Percentiles rank a stretch among this genome's conserved stretches.
Evolutionary conservation across 2,888 invertebrate species (phyloP).

Genomic region (Creontiades dilutus): DNA sequence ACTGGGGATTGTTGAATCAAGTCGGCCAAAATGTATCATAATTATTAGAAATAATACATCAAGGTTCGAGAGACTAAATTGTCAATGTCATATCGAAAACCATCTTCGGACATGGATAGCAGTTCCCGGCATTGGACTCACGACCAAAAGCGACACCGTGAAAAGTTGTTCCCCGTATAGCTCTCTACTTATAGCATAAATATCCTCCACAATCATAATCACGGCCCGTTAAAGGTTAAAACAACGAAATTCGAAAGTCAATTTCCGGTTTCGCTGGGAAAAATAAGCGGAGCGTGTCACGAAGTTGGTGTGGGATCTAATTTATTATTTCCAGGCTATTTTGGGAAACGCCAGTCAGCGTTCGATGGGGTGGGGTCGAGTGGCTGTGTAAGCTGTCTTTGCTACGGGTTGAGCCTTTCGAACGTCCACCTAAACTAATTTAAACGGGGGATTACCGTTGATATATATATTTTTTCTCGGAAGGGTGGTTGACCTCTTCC

Average conservation of each 20-base stretch:
- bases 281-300: constrained; percentile 19
- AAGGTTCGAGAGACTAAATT: too few relatives aligned
- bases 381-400: not conserved
- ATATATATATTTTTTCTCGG: not conserved
- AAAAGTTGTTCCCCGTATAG: too few relatives aligned
- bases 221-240: not conserved
- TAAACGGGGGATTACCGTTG: not conserved
- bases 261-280: not conserved
- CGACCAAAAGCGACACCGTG: too few relatives aligned
- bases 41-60: too few relatives aligned
- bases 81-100: too few relatives aligned
- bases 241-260: constrained; percentile 14
- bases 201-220: not conserved
- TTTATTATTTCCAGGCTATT: constrained; percentile 29
- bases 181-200: too few relatives aligned
- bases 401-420: not conserved
- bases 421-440: constrained; percentile 14
- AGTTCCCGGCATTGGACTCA: too few relatives aligned
- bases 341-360: constrained; percentile 8
- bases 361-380: not conserved
- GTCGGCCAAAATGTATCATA: too few relatives aligned
- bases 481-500: not conserved
- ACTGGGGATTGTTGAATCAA: too few relatives aligned
- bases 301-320: not conserved
- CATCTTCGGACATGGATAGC: too few relatives aligned